Base-by-base conservation (phyloP, 2,797 vertebrate species). In the Sebastes itinus region DNA sequence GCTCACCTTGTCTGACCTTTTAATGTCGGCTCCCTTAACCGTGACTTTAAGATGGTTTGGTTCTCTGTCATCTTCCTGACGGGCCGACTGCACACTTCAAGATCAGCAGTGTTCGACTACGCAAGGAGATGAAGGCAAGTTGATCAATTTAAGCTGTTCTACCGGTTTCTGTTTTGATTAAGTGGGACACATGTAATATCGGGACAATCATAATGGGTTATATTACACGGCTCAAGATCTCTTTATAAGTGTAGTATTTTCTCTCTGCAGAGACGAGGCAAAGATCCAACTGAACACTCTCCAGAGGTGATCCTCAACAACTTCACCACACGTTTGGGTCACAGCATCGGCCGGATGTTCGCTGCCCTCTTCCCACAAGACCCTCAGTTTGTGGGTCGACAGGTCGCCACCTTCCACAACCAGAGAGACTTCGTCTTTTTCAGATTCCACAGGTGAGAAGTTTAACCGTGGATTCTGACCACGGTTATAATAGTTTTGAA, bases 381-480 rank as follows among this genome's bases (percentile, higher is more conserved):
- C 79, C 99, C 99, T 22, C 97, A 99, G 63, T 99, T 99, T 89
- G 89, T 96, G 38, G 98, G 99, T 74, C 96, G 98, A 82, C 99
- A 99, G 85, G 98, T 99, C 8, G 98, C 97, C 55, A 99, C 99
- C 6, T 99, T 99, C 89, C 99, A 99, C 91, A 99, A 99, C 93
- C 99, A 99, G 84, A 95, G 99, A 82, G 99, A 99, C 92, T 99
- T 98, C 86, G 93, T 99, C 82, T 99, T 99, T 81, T 99, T 99
- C 92, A 95, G 99, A 93, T 99, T 98, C 92, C 99, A 99, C 93
- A 97, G 99, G 99, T 99, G 80, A 94, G 52, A 8, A 6, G 58
- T 58, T 75, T 20, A 5, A 52, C 18, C 6, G 18, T 52, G 7
- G 22, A 54, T 28, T 30, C 6, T 22, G 49, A 66, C 1, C 30